Percentiles rank a stretch among this genome's conserved stretches.
These are phyloP conservation scores for Aspidapion aeneum DNA, from an alignment of 2,888 invertebrate species.

Conservation along the genomic window DNA sequence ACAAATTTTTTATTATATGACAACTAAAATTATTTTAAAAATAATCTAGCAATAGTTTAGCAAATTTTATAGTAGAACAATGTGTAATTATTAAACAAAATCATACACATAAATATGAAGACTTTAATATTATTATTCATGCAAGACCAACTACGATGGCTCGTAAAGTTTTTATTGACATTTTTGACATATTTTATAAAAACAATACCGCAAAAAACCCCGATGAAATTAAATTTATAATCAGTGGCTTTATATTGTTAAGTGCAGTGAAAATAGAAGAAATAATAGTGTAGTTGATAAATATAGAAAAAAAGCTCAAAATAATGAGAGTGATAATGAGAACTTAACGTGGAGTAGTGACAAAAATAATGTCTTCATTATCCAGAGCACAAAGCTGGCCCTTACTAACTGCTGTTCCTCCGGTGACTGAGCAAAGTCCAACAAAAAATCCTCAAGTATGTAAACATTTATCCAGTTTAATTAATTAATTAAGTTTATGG, in stretches of 20 bases:
- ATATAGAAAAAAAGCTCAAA: no score
- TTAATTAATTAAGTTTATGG: neutral
- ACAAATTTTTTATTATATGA: no score
- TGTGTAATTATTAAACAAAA: no score
- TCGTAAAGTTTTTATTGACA: neutral
- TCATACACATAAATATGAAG: neutral
- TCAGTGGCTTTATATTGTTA: no score
- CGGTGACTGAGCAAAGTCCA: neutral
- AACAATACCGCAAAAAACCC: neutral
- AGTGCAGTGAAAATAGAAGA: no score
- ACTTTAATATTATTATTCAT: neutral
- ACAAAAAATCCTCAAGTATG: neutral
- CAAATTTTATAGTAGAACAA: no score
- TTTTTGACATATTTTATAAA: neutral
- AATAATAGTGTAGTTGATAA: no score
- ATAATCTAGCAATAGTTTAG: no score
- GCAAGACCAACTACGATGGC: neutral
- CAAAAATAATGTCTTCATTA: conserved; percentile 5
- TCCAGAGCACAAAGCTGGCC: conserved; percentile 9
- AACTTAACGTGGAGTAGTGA: neutral
- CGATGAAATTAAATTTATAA: no score
- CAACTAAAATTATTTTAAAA: no score
- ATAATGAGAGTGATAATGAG: neutral
- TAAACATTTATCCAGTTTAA: no score
- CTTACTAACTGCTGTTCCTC: conserved; percentile 2